phyloP scores from a whole-genome alignment of 1,140 invertebrate genomes.

The Drosophila erecta region DNA sequence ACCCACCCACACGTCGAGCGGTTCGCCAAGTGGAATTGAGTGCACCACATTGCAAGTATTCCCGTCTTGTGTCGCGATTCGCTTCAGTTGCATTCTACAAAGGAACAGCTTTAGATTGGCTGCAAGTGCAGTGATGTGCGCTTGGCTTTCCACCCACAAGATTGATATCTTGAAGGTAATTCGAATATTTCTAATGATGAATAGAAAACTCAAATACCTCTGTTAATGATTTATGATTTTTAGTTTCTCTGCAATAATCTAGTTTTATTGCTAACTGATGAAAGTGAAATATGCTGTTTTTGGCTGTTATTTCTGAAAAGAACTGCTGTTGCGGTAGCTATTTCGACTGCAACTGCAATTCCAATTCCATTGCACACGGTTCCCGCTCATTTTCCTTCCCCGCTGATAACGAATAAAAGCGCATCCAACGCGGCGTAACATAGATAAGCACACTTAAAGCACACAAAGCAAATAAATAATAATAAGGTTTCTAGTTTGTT shows the following conservation, averaged over 20 bases:
- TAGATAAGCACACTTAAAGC: slow-evolving; percentile 57
- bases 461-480: slow-evolving; percentile 4
- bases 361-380: slow-evolving; percentile 22
- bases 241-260: no score
- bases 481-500: no score
- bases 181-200: not conserved
- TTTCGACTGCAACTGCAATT: not conserved
- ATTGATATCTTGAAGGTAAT: not conserved
- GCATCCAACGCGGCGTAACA: slow-evolving; percentile 60
- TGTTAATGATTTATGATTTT: no score
- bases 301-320: not conserved
- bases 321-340: slow-evolving; percentile 5
- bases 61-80: slow-evolving; percentile 63
- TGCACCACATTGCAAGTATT: slow-evolving; percentile 29
- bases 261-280: no score
- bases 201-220: not conserved
- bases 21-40: slow-evolving; percentile 46
- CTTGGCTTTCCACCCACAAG: slow-evolving; percentile 2
- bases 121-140: slow-evolving; percentile 26
- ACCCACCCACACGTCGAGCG: slow-evolving; percentile 33
- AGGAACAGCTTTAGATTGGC: slow-evolving; percentile 27
- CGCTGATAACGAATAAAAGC: slow-evolving; percentile 60
- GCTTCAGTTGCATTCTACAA: slow-evolving; percentile 78
- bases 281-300: no score
- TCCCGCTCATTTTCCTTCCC: slow-evolving; percentile 4